These are phyloP conservation scores for Psix sp. DNA, from an alignment of 1,140 invertebrate species.

Conservation along the genomic window DNA sequence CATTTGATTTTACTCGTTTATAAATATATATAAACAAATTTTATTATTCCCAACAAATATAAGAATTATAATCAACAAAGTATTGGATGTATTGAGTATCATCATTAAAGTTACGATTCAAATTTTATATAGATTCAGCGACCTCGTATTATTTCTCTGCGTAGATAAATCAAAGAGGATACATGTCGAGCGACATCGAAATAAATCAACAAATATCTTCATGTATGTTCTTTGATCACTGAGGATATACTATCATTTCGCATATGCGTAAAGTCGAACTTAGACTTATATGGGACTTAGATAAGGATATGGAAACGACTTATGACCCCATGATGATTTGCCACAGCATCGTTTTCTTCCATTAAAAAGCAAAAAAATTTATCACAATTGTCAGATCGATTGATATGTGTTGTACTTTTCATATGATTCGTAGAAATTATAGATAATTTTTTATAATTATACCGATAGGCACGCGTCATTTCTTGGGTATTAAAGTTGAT, in stretches of 20 bases:
- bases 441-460: no score
- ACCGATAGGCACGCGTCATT: no score
- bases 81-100: not conserved
- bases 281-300: conserved; percentile 65
- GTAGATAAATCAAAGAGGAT: conserved; percentile 35
- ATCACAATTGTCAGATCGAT: no score
- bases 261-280: conserved; percentile 68
- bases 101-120: no score
- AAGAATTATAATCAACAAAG: no score
- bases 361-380: conserved; percentile 33
- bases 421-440: no score
- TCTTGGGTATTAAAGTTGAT: no score
- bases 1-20: no score
- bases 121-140: conserved; percentile 42
- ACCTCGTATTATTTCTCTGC: conserved; percentile 50
- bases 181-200: conserved; percentile 36
- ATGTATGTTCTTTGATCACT: conserved; percentile 48
- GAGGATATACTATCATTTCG: conserved; percentile 69
- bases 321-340: conserved; percentile 70
- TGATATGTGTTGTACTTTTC: no score
- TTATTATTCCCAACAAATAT: not conserved
- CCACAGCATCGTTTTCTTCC: conserved; percentile 59
- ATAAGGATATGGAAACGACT: conserved; percentile 71
- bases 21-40: not conserved
- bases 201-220: conserved; percentile 44